Base-by-base conservation (phyloP, 1,140 invertebrate species). In the Eumeta japonica region DNA sequence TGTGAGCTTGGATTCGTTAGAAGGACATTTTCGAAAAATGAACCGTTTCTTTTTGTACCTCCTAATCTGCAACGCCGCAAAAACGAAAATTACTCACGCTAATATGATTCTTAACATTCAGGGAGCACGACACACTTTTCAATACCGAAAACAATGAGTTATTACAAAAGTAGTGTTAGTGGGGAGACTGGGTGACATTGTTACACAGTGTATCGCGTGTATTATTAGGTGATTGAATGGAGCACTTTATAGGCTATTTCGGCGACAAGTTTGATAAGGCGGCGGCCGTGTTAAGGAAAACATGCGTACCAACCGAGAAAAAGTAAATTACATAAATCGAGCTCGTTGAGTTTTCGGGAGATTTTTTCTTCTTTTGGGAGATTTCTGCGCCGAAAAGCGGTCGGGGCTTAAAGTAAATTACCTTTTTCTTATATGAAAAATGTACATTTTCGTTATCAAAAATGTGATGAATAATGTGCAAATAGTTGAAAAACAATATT, bases 221-320 rank as follows among this genome's bases (percentile, higher is more conserved):
- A 66, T 68, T 72, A 72, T 68, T 68, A 59, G 55, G 64, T 72
- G 64, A 72, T 72, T 72, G 59, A 72, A 68, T 62, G 61, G 53
- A 51, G 54, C 52, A 67, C 62, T 66, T 64, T 63, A 59, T 55
- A 56, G 54, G 51, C 50, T 58, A 58, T 24, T 24, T 24, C 5
- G 43, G 44, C 52, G 62, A 68, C 64, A 62, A 63, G 45, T 60
- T 64, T 66, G 64, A 68, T 66, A 66, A 71, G 61, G 61, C 55
- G 52, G 55, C 62, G n/a, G 56, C 56, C 44, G 52, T 55, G 56
- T 57, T 51, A 37, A 51, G 58, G 53, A 62, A 59, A 56, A 56
- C 28, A 48, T 50, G 50, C 31, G 48, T 48, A 43, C 48, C 54
- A 39, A 37, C 33, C 24, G 46, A 43, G 45, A 46, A 45, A 41